Evolutionary conservation across 2,888 invertebrate species (phyloP).

Genomic region (Syrista parreyssii): DNA sequence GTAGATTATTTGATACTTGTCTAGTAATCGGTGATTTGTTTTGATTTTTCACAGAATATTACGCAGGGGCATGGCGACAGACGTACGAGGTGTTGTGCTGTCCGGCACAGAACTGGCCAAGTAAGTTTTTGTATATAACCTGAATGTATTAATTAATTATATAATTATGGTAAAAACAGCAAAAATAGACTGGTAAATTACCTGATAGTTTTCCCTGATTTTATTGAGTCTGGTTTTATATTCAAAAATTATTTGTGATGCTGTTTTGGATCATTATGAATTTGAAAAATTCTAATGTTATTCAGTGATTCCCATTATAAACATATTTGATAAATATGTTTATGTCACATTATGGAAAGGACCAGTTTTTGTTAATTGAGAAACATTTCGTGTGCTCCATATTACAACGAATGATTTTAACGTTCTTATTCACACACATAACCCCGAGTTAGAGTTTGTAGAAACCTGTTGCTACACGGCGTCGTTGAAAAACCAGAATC

Average conservation of each 20-base stretch:
- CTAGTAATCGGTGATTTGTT: conserved; percentile 9
- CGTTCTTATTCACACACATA: neutral
- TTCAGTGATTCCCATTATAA: neutral
- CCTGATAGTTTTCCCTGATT: neutral
- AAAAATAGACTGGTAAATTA: neutral
- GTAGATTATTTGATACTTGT: neutral
- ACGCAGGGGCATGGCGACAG: conserved; percentile 50
- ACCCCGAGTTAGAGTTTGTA: neutral
- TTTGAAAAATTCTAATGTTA: neutral
- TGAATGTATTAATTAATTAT: neutral
- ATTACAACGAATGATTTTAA: neutral
- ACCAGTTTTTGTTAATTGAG: neutral
- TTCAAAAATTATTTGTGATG: neutral
- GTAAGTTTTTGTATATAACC: conserved; percentile 67
- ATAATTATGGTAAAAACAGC: neutral
- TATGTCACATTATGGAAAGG: neutral
- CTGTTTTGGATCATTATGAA: neutral
- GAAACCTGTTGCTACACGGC: neutral
- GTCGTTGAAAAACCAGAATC: neutral
- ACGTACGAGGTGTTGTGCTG: conserved; percentile 62
- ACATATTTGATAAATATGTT: neutral
- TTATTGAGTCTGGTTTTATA: neutral
- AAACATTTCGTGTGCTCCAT: neutral
- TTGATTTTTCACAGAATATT: conserved; percentile 39
- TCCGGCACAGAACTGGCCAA: conserved; percentile 78